Evolutionary conservation across 2,113 vertebrate genomes (phyloP).

Genomic region (Hyaena hyaena): DNA sequence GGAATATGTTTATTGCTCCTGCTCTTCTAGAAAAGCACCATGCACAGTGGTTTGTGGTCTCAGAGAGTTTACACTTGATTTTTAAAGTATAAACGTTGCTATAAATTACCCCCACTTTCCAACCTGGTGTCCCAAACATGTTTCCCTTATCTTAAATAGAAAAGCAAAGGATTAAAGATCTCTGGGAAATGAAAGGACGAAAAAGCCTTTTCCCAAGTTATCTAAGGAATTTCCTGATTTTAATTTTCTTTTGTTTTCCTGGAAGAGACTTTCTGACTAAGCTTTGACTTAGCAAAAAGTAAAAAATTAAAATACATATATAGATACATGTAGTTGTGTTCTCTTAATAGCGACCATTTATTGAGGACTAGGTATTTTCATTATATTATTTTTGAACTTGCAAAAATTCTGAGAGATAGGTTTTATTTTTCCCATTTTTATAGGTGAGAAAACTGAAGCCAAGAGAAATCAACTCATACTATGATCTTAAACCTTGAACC

Average conservation of each 20-base stretch:
- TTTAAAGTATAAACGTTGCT: slow-evolving; percentile 65
- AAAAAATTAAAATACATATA: background rate
- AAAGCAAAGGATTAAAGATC: slow-evolving; percentile 35
- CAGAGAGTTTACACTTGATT: slow-evolving; percentile 60
- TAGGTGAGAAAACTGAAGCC: slow-evolving; percentile 19
- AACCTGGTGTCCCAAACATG: slow-evolving; percentile 31
- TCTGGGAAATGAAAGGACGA: background rate
- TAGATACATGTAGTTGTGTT: background rate
- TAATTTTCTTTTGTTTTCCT: slow-evolving; percentile 4
- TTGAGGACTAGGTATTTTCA: background rate
- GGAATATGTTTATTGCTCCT: slow-evolving; percentile 71
- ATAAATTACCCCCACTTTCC: slow-evolving; percentile 28
- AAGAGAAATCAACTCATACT: background rate
- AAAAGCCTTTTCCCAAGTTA: background rate
- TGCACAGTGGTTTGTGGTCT: slow-evolving; percentile 64
- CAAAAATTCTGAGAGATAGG: background rate
- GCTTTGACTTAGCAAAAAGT: background rate
- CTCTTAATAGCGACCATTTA: background rate
- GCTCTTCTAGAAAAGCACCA: slow-evolving; percentile 69
- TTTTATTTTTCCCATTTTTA: background rate
- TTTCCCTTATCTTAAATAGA: background rate
- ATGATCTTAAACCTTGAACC: background rate
- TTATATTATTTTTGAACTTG: background rate
- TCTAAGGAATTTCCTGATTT: background rate
- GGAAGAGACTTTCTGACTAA: background rate